These are phyloP conservation scores for Holothuria leucospilota DNA, from an alignment of 53 echinoderm and acorn worm genomes.

Conservation along the genomic window DNA sequence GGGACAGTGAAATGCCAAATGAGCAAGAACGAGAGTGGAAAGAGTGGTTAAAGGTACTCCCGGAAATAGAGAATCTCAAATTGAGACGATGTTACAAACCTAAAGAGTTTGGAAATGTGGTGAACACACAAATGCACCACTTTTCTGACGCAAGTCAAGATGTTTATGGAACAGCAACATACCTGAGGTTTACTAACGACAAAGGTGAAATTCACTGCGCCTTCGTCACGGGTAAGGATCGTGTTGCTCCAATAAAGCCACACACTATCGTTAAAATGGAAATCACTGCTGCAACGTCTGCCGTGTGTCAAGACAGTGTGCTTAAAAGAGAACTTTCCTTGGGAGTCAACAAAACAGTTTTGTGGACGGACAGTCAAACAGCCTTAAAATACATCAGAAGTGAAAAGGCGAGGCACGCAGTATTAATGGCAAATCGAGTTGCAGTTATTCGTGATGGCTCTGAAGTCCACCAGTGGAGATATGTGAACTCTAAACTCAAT, in stretches of 20 bases:
- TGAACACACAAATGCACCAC: constrained; percentile 37
- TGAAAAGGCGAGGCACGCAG: no score
- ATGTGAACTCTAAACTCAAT: no score
- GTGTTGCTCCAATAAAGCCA: constrained; percentile 36
- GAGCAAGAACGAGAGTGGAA: constrained; percentile 28
- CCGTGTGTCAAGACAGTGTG: no score
- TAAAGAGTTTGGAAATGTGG: constrained; percentile 4
- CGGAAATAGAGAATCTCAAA: constrained; percentile 13
- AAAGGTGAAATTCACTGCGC: constrained; percentile 43
- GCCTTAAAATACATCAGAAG: no score
- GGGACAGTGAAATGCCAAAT: not conserved
- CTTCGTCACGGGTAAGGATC: constrained; percentile 38
- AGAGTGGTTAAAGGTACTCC: constrained; percentile 22
- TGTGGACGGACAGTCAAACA: no score
- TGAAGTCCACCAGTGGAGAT: no score
- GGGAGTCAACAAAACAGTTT: no score
- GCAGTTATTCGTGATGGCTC: no score
- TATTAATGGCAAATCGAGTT: no score
- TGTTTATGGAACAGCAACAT: constrained; percentile 46
- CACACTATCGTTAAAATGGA: not conserved
- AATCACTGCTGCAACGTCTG: no score
- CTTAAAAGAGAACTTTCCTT: no score
- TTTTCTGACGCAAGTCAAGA: constrained; percentile 51
- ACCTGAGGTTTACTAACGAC: constrained; percentile 16
- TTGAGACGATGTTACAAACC: constrained; percentile 16